Conservation (phyloP, 2,113 vertebrate species). For the Seriola rivoliana region DNA sequence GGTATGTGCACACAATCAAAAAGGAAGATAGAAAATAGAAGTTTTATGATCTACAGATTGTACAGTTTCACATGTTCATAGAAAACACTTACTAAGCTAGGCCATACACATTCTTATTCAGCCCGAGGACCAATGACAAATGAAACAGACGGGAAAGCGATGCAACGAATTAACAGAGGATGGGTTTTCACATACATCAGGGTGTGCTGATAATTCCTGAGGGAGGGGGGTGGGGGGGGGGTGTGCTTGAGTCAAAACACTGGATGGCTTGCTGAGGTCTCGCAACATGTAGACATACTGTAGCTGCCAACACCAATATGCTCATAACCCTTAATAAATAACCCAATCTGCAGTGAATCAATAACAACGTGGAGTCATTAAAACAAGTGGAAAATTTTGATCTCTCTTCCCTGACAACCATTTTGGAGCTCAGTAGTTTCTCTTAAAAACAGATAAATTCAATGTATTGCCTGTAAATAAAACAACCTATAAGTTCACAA, state of each 20-base stretch:
- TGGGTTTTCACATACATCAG: constrained; percentile 19
- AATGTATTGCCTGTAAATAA: constrained; percentile 24
- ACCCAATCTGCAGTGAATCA: constrained; percentile 23
- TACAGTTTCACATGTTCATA: constrained; percentile 62
- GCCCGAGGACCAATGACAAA: constrained; percentile 18
- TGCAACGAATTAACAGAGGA: constrained; percentile 21
- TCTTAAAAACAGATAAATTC: constrained; percentile 18
- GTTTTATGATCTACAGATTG: constrained; percentile 59
- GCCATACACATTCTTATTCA: constrained; percentile 20
- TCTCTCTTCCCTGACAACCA: not conserved
- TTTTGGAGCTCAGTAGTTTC: constrained; percentile 1
- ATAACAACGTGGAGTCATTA: constrained; percentile 22
- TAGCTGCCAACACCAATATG: constrained; percentile 49
- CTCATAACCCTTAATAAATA: constrained; percentile 25
- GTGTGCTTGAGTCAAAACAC: constrained; percentile 31
- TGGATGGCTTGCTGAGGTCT: constrained; percentile 25
- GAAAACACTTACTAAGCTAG: constrained; percentile 56
- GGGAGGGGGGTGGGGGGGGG: not conserved
- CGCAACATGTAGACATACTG: constrained; percentile 35
- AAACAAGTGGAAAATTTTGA: constrained; percentile 34
- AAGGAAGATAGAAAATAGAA: constrained; percentile 67
- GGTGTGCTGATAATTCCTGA: not conserved
- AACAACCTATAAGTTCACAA: constrained; percentile 44
- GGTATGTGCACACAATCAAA: constrained; percentile 52
- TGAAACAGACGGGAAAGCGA: constrained; percentile 16